Evolutionary conservation across 2,888 invertebrate genomes (phyloP).

Genomic region (Urechis unicinctus): DNA sequence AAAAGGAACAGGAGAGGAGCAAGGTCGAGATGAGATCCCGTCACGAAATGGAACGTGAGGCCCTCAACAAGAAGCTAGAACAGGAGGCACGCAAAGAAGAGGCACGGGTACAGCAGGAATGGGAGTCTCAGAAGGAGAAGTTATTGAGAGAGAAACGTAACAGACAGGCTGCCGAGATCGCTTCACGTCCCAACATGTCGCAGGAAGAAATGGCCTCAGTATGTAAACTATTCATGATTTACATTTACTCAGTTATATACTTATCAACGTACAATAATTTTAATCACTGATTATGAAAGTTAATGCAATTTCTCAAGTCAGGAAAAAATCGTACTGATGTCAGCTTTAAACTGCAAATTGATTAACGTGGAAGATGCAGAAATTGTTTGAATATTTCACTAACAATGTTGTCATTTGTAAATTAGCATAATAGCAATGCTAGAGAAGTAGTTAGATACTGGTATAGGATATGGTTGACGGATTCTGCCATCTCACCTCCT

Average conservation of each 20-base stretch:
- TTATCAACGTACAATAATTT: too few species aligned
- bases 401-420: too few species aligned
- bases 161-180: conserved; percentile 38
- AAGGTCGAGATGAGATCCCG: conserved; percentile 31
- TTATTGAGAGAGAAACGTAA: conserved; percentile 36
- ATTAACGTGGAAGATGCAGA: too few species aligned
- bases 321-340: too few species aligned
- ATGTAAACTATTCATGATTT: conserved; percentile 5
- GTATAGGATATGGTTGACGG: too few species aligned
- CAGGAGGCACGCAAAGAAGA: conserved; percentile 30
- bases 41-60: conserved; percentile 33
- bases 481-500: too few species aligned
- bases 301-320: too few species aligned
- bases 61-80: conserved; percentile 27
- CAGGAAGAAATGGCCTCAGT: conserved; percentile 33
- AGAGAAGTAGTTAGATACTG: too few species aligned
- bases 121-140: conserved; percentile 31
- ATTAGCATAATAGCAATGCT: too few species aligned
- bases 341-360: not conserved
- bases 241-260: too few species aligned
- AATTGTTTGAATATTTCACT: too few species aligned
- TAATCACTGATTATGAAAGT: too few species aligned
- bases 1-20: conserved; percentile 26
- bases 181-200: conserved; percentile 36
- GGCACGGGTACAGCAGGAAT: conserved; percentile 21